Percentiles rank a stretch among this genome's conserved stretches.
phyloP scores from a whole-genome alignment of 2,113 vertebrate species.

The Phrynosoma blainvillii region DNA sequence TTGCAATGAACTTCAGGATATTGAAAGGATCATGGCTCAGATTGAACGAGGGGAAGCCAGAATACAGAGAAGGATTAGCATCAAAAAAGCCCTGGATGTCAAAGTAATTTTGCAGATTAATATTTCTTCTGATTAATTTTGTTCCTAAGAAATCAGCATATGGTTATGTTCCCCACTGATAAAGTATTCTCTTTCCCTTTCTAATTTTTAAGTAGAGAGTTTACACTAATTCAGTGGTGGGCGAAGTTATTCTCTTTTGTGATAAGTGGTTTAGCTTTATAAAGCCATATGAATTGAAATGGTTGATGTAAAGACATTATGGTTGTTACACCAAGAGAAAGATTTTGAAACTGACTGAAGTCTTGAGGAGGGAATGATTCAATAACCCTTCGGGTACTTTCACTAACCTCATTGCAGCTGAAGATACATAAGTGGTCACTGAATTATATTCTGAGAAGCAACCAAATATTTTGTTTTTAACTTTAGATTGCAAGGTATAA shows the following conservation, averaged over 20 bases:
- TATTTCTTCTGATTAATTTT: constrained; percentile 42
- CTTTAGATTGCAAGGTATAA: constrained; percentile 89
- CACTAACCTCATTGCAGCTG: neutral
- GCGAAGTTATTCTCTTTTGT: neutral
- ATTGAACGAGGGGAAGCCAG: constrained; percentile 90
- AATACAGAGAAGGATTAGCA: constrained; percentile 90
- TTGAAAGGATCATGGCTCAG: constrained; percentile 91
- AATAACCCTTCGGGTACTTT: neutral
- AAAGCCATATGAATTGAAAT: neutral
- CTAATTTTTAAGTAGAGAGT: neutral
- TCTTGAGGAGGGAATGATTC: neutral
- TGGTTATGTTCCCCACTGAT: neutral
- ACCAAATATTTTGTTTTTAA: constrained; percentile 30
- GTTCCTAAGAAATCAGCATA: neutral
- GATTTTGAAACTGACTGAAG: neutral
- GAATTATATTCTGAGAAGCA: neutral
- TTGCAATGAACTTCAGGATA: constrained; percentile 90
- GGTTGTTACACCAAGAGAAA: neutral
- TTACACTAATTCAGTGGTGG: neutral
- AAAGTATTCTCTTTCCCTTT: constrained; percentile 1
- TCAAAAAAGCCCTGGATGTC: constrained; percentile 90
- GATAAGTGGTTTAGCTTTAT: neutral
- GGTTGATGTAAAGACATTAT: neutral
- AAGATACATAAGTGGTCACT: neutral
- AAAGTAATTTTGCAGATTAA: constrained; percentile 76